Percentiles rank a stretch among this genome's conserved stretches.
Evolutionary conservation across 1,140 invertebrate species (phyloP).

Genomic region (Aphidius gifuensis): DNA sequence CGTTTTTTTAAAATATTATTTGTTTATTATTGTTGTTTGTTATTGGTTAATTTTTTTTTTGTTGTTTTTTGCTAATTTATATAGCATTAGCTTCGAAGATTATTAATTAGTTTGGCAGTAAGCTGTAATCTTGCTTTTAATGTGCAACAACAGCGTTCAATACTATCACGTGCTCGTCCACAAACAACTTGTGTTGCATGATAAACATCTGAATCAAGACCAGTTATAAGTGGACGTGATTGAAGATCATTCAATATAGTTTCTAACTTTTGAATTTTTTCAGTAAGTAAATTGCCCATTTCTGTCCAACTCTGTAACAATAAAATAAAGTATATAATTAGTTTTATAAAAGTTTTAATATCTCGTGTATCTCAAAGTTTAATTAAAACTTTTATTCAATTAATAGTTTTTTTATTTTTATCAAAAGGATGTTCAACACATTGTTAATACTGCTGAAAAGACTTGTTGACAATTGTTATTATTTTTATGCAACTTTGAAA

Average conservation of each 20-base stretch:
- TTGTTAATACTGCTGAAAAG: too few species aligned
- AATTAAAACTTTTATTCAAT: neutral
- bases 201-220: constrained; percentile 33
- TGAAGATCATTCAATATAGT: constrained; percentile 40
- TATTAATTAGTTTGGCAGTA: constrained; percentile 48
- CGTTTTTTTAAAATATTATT: neutral
- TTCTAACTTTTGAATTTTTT: constrained; percentile 42
- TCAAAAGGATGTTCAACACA: too few species aligned
- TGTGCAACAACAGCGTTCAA: constrained; percentile 44
- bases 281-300: constrained; percentile 37
- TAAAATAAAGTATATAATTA: constrained; percentile 18
- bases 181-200: constrained; percentile 29
- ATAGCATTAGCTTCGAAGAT: constrained; percentile 49
- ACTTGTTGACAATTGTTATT: too few species aligned
- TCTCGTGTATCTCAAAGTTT: neutral
- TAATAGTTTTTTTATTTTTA: too few species aligned
- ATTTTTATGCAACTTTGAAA: too few species aligned
- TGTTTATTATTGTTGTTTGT: constrained; percentile 8
- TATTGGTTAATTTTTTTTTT: constrained; percentile 38
- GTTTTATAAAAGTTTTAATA: neutral
- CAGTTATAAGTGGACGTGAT: constrained; percentile 40
- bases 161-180: constrained; percentile 43
- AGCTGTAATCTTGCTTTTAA: constrained; percentile 41
- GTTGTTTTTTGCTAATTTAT: constrained; percentile 32
- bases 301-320: constrained; percentile 45